These are phyloP conservation scores for Anolis carolinensis DNA, from an alignment of 2,113 vertebrate genomes.

Conservation along the genomic window DNA sequence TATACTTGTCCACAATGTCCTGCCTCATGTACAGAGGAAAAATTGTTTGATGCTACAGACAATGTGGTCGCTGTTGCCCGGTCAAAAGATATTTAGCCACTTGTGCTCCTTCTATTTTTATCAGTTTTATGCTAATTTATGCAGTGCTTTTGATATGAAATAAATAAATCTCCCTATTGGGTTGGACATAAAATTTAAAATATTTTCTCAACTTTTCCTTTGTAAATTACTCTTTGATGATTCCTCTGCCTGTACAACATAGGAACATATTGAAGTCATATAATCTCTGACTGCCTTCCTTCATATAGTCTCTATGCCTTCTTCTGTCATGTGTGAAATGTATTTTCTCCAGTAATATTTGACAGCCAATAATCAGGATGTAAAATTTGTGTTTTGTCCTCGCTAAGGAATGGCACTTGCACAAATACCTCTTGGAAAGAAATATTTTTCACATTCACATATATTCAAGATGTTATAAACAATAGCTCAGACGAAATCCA, in stretches of 20 bases:
- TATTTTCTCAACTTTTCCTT: background rate
- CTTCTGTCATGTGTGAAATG: conserved; percentile 5
- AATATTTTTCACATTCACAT: background rate
- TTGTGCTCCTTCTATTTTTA: too few relatives aligned
- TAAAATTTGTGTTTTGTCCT: background rate
- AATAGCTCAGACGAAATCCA: background rate
- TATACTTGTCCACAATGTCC: too few relatives aligned
- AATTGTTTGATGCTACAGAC: too few relatives aligned
- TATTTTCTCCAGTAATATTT: background rate
- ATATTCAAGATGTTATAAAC: background rate
- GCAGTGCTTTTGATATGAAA: too few relatives aligned
- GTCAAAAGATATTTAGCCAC: too few relatives aligned
- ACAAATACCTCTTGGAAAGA: background rate
- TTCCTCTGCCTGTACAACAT: background rate
- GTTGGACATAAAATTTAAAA: background rate
- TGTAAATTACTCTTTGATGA: background rate
- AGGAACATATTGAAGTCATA: background rate
- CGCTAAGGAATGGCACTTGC: background rate
- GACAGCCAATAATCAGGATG: background rate
- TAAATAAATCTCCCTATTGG: too few relatives aligned
- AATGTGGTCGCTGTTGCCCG: too few relatives aligned
- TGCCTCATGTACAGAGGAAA: too few relatives aligned
- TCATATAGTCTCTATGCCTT: background rate
- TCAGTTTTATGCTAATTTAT: too few relatives aligned
- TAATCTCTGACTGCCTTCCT: background rate